These are phyloP conservation scores for Fukomys damarensis DNA, from an alignment of 2,113 vertebrate genomes.

Conservation along the genomic window DNA sequence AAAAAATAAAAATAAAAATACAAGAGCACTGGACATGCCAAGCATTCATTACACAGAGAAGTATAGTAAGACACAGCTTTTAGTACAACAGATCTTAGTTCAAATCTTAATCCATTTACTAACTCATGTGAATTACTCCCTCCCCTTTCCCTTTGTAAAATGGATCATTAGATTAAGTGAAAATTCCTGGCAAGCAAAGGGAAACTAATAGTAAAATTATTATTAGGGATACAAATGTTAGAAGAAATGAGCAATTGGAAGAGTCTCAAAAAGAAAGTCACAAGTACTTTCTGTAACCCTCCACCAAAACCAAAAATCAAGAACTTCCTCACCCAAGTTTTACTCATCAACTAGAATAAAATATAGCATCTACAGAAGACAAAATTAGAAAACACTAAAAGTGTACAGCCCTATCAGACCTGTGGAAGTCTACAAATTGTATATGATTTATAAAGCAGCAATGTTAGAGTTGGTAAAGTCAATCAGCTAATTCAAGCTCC, in stretches of 20 bases:
- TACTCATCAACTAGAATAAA: background rate
- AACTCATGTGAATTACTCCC: background rate
- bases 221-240: background rate
- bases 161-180: background rate
- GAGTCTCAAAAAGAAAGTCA: background rate
- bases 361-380: background rate
- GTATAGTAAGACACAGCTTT: background rate
- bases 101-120: background rate
- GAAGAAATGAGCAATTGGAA: background rate
- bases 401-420: background rate
- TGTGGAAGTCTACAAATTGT: background rate
- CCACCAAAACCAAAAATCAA: background rate
- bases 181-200: background rate
- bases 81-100: background rate
- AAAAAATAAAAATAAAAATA: background rate
- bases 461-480: slow-evolving; percentile 2
- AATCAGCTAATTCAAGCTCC: slow-evolving; percentile 32
- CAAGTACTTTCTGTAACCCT: background rate
- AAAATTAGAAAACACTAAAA: slow-evolving; percentile 50
- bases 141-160: background rate
- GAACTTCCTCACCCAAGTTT: background rate
- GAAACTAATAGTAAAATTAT: background rate
- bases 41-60: background rate
- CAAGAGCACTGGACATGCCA: background rate
- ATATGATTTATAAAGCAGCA: slow-evolving; percentile 25